phyloP scores from a whole-genome alignment of 2,797 vertebrate genomes.

The Chiloscyllium punctatum region DNA sequence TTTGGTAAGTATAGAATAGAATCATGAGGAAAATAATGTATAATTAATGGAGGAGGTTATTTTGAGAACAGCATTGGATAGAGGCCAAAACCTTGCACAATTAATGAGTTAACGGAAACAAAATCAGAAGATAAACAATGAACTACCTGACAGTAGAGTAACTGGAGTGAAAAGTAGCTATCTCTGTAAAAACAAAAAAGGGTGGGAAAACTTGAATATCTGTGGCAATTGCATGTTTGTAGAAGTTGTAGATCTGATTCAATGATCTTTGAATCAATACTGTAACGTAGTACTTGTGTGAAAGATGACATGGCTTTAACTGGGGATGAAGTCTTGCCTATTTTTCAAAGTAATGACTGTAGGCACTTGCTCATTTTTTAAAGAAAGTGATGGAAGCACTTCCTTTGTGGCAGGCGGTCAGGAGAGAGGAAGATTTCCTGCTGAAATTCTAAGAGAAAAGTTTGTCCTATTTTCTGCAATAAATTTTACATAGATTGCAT shows the following conservation, averaged over 20 bases:
- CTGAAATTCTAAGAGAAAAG: background rate
- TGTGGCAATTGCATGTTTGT: background rate
- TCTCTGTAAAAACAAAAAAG: too few relatives aligned
- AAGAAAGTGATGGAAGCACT: background rate
- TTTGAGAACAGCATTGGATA: background rate
- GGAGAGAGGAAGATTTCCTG: background rate
- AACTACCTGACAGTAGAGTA: background rate
- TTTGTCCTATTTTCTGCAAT: background rate
- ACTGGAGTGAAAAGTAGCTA: background rate
- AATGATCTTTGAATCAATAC: background rate
- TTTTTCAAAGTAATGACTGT: background rate
- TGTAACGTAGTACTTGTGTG: background rate
- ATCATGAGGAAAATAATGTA: background rate
- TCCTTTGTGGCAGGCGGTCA: background rate
- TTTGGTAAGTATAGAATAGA: background rate
- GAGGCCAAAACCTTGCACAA: background rate
- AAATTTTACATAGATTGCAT: background rate
- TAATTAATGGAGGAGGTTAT: background rate
- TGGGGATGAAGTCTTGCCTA: background rate
- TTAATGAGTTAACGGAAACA: background rate
- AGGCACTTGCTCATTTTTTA: background rate
- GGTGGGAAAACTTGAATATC: too few relatives aligned
- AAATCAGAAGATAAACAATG: background rate
- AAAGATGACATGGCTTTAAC: background rate
- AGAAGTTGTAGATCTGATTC: background rate